These are phyloP conservation scores for Antennarius striatus DNA, from an alignment of 2,113 vertebrate genomes.

Conservation along the genomic window DNA sequence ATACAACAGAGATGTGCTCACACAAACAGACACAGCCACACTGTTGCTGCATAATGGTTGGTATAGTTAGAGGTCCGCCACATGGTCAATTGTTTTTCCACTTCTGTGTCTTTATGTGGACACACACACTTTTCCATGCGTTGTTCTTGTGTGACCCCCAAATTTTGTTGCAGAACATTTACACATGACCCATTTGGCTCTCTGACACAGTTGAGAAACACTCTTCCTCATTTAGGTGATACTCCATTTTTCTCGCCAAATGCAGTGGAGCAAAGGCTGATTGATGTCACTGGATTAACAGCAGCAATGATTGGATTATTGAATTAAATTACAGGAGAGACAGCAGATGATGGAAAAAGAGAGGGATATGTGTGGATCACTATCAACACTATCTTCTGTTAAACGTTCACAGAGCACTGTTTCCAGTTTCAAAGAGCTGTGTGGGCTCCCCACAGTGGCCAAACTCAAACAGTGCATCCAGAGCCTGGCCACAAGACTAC, in stretches of 20 bases:
- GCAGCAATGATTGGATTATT: conserved; percentile 41
- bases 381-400: background rate
- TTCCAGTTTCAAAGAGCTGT: conserved; percentile 92
- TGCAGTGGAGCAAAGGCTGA: conserved; percentile 37
- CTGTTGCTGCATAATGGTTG: conserved; percentile 36
- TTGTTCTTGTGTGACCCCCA: too few relatives aligned
- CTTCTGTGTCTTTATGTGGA: too few relatives aligned
- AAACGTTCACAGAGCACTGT: conserved; percentile 82
- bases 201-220: too few relatives aligned
- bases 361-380: background rate
- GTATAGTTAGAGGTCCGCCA: conserved; percentile 47
- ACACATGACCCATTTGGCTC: background rate
- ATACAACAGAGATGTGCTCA: background rate
- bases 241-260: conserved; percentile 41
- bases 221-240: conserved; percentile 34
- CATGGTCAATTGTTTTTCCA: conserved; percentile 32
- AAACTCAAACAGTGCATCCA: conserved; percentile 97
- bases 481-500: conserved; percentile 87
- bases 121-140: too few relatives aligned
- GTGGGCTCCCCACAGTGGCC: conserved; percentile 93
- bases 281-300: conserved; percentile 46
- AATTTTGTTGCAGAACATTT: background rate
- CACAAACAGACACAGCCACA: conserved; percentile 14
- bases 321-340: conserved; percentile 40
- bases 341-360: conserved; percentile 11